Conservation (phyloP, 2,113 vertebrate species). For the Solenodon paradoxus region DNA sequence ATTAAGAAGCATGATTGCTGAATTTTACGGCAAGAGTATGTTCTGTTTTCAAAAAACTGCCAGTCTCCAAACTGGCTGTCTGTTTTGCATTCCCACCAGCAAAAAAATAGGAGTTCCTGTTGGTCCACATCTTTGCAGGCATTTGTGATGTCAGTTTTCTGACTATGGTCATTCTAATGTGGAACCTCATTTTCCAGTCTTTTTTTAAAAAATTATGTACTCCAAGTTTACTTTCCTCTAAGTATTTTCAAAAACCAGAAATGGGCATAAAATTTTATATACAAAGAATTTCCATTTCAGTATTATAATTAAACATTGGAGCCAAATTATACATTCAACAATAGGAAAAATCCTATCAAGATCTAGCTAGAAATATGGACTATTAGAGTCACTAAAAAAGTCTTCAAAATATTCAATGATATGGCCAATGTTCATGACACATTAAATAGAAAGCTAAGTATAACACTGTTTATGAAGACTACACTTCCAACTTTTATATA, state of each 20-base stretch:
- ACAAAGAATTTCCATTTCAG: background rate
- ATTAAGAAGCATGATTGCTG: background rate
- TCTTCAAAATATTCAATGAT: no score
- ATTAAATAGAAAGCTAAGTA: no score
- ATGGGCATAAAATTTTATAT: background rate
- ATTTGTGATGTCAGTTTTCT: background rate
- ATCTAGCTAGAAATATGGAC: background rate
- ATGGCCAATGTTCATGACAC: no score
- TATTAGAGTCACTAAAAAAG: background rate
- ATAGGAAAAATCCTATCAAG: background rate
- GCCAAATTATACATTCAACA: background rate
- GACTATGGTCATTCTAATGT: background rate
- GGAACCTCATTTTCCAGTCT: background rate
- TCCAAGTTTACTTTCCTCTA: background rate
- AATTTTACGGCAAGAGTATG: background rate
- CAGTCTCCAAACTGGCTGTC: no score
- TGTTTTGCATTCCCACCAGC: background rate
- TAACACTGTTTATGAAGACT: no score
- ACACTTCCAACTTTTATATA: no score
- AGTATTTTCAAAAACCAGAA: constrained; percentile 1
- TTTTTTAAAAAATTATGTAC: background rate
- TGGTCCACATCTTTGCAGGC: no score
- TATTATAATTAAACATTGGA: background rate
- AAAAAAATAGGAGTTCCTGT: background rate
- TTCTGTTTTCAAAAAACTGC: background rate